A percentile compares a stretch with the other conserved stretches of the same genome.
These are phyloP conservation scores for Platygyra sinensis DNA, from an alignment of 64 coral and sea anemone genomes.

Conservation along the genomic window DNA sequence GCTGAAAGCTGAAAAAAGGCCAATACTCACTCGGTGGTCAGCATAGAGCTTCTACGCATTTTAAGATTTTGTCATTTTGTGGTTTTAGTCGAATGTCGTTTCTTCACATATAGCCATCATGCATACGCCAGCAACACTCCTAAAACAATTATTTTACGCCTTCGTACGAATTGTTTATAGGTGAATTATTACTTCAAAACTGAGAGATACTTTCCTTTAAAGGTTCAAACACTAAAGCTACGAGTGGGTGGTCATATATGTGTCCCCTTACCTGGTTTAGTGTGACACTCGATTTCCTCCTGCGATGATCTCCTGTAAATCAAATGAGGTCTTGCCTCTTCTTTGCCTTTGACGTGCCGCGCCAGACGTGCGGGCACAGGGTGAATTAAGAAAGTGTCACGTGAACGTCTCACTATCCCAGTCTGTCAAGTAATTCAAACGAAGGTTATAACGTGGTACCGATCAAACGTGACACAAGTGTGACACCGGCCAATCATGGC, in stretches of 20 bases:
- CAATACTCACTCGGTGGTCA: too few species aligned
- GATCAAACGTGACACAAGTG: neutral
- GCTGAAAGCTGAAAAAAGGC: too few species aligned
- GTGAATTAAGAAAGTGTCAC: slow-evolving; percentile 35
- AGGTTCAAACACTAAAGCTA: too few species aligned
- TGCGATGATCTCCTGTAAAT: neutral
- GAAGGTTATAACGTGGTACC: neutral
- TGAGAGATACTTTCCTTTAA: too few species aligned
- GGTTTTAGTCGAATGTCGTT: too few species aligned
- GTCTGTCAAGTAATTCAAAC: neutral
- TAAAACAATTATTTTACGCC: too few species aligned
- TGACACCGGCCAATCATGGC: neutral
- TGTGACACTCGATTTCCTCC: neutral
- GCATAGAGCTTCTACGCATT: too few species aligned
- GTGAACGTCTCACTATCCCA: slow-evolving; percentile 39
- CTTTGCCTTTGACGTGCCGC: neutral
- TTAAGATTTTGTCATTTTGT: too few species aligned
- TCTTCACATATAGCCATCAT: too few species aligned
- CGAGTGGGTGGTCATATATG: neutral
- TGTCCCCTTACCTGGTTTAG: neutral
- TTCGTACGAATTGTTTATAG: too few species aligned
- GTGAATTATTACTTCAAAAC: too few species aligned
- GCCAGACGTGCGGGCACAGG: slow-evolving; percentile 36
- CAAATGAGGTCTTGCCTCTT: slow-evolving; percentile 32
- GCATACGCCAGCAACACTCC: too few species aligned